Conservation (phyloP, 1,140 invertebrate genomes). For the Camponotus pennsylvanicus region DNA sequence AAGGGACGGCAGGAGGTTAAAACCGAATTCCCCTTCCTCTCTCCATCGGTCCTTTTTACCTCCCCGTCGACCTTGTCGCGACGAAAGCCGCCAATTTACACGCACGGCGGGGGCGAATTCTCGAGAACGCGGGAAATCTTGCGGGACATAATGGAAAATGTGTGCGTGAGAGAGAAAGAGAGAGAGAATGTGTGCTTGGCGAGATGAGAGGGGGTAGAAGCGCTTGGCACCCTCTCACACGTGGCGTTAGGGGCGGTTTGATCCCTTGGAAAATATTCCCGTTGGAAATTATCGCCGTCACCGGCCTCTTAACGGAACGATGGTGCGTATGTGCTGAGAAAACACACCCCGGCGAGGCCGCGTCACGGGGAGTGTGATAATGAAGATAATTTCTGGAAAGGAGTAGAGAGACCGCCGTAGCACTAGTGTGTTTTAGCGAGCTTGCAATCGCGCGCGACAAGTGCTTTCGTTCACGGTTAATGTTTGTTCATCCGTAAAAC, state of each 20-base stretch:
- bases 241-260: conserved; percentile 38
- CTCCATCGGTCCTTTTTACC: not conserved
- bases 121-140: conserved; percentile 73
- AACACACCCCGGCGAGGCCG: conserved; percentile 24
- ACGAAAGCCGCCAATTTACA: conserved; percentile 75
- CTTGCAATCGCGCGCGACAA: conserved; percentile 21
- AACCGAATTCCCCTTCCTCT: not conserved
- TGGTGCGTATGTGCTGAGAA: conserved; percentile 47
- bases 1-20: not conserved
- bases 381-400: conserved; percentile 50
- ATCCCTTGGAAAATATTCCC: conserved; percentile 32
- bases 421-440: conserved; percentile 17
- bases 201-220: not conserved
- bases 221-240: conserved; percentile 8
- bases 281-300: conserved; percentile 55
- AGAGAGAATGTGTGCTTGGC: not conserved
- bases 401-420: not conserved
- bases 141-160: conserved; percentile 72
- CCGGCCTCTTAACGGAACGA: conserved; percentile 39
- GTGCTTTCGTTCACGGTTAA: conserved; percentile 23
- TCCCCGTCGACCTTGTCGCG: conserved; percentile 57
- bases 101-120: conserved; percentile 34
- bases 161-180: conserved; percentile 42
- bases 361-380: conserved; percentile 4
- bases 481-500: conserved; percentile 25